Evolutionary conservation across 2,797 vertebrate species (phyloP).

Genomic region (Morus bassanus): DNA sequence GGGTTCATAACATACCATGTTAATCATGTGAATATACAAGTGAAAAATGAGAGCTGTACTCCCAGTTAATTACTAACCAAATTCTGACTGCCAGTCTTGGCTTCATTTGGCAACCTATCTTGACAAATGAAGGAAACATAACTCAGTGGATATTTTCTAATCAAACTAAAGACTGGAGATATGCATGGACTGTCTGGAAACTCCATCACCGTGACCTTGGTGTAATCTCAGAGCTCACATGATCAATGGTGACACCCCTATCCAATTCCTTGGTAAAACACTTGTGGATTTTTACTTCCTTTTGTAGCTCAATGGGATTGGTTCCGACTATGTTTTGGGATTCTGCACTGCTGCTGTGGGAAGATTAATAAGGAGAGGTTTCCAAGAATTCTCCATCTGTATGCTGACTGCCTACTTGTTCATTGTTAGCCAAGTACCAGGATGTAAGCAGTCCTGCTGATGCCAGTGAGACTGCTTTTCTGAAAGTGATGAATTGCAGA

Average conservation of each 20-base stretch:
- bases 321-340: neutral
- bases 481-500: neutral
- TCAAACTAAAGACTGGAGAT: neutral
- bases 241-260: neutral
- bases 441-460: neutral
- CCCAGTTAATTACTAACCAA: neutral
- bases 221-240: neutral
- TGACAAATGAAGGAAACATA: neutral
- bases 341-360: neutral
- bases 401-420: neutral
- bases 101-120: neutral
- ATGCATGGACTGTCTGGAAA: neutral
- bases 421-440: neutral
- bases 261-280: neutral
- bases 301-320: neutral
- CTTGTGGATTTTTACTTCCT: neutral
- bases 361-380: neutral
- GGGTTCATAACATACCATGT: neutral
- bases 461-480: neutral
- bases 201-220: neutral
- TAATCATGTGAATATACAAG: neutral
- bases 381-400: neutral
- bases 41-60: neutral
- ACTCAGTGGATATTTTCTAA: neutral
- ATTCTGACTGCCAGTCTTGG: neutral